Evolutionary conservation across 30 jellyfish, hydroid and myxozoan species (phyloP), one percentile per base, ranked within the genome.

Genomic region (Sanderia malayensis): DNA sequence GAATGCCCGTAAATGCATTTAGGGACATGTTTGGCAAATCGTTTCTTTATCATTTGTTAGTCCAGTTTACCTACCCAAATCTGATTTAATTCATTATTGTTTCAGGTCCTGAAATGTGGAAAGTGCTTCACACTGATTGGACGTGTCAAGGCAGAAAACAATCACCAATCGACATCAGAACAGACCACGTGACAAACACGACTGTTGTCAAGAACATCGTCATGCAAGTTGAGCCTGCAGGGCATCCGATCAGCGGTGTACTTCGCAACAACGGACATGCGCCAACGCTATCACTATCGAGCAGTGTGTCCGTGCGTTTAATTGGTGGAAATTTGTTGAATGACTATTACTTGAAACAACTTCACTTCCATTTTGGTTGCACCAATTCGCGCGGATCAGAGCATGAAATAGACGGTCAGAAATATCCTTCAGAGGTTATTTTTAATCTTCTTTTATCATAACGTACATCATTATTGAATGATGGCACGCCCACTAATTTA

Each of bases 81-180:
- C n/a, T n/a, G n/a, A n/a, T n/a, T n/a, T n/a, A n/a, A n/a, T n/a
- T n/a, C n/a, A n/a, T n/a, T n/a, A n/a, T n/a, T 65, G 9, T 46
- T 64, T 88, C 61, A 90, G 98, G 98, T 33, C 98, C 98, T 3
- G 95, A 70, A 61, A 75, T 85, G 77, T 90, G 98, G 98, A 86
- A 83, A 25, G 89, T 70, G 15, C 58, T 90, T 52, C 94, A 90
- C 73, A 67, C 88, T 0, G 96, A 83, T 31, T 90, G 98, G 98
- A 90, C 98, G 8, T 90, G 98, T 73, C 81, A 79, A 23, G 95
- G 95, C 25, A 66, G 94, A 33, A 90, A 83, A 67, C 98, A 90
- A 57, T 90, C 98, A 13, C 98, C 98, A 20, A 90, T 90, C 17
- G 59, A 84, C 79, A 90, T 90, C 73, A 72, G 80, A 30, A 83